phyloP scores from a whole-genome alignment of 2,113 vertebrate genomes.

The Dipodomys ordii region DNA sequence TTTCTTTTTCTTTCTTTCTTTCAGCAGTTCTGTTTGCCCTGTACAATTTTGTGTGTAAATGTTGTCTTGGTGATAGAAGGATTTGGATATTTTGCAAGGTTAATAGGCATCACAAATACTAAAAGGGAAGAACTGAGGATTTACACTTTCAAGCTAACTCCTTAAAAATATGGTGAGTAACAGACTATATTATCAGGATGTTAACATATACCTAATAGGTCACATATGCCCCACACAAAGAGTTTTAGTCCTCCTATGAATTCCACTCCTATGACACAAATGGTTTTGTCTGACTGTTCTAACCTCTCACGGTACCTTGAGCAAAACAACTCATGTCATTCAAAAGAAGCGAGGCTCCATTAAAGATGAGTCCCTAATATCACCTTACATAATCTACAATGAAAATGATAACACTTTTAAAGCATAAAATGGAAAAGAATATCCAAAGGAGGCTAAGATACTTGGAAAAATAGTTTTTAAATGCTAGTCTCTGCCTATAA shows the following conservation, averaged over 20 bases:
- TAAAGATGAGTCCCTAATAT: slow-evolving; percentile 70
- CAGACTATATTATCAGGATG: background rate
- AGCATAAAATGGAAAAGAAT: slow-evolving; percentile 45
- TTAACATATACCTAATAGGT: slow-evolving; percentile 37
- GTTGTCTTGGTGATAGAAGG: slow-evolving; percentile 8
- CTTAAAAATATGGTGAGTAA: slow-evolving; percentile 55
- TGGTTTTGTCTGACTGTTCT: slow-evolving; percentile 68
- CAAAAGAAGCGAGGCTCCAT: slow-evolving; percentile 54
- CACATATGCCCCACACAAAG: background rate
- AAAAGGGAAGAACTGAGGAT: background rate
- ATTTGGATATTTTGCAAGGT: background rate
- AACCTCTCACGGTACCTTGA: slow-evolving; percentile 54
- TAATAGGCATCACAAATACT: slow-evolving; percentile 26
- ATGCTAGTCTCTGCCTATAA: background rate
- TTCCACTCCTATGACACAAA: slow-evolving; percentile 71
- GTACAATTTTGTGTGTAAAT: background rate
- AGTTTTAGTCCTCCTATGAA: slow-evolving; percentile 62
- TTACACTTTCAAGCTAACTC: slow-evolving; percentile 41
- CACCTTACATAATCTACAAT: slow-evolving; percentile 39
- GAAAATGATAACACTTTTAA: slow-evolving; percentile 68
- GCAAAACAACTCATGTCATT: slow-evolving; percentile 72
- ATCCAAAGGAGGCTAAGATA: background rate
- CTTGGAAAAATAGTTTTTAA: background rate
- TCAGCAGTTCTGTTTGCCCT: background rate
- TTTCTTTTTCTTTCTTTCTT: no score